Evolutionary conservation across 2,888 invertebrate species (phyloP).

Genomic region (Sarcophaga caerulescens): DNA sequence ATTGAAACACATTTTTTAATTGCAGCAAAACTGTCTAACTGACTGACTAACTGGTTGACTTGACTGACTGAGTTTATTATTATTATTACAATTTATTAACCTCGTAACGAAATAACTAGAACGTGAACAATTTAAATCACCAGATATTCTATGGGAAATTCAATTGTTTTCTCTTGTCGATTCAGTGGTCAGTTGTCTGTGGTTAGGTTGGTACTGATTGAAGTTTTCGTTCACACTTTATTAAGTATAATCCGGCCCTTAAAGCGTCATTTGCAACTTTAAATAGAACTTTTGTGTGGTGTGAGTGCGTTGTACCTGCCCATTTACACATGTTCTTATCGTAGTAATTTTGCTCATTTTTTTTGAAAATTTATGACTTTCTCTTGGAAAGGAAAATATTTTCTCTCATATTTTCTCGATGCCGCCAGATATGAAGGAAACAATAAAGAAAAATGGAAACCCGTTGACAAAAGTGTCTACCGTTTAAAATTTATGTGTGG

Average conservation of each 20-base stretch:
- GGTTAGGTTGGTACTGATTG: not conserved
- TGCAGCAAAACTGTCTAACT: not conserved
- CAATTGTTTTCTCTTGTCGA: not conserved
- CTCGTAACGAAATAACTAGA: conserved; percentile 25
- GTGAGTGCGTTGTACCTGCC: too few relatives aligned
- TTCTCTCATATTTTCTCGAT: conserved; percentile 35
- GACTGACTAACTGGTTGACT: too few relatives aligned
- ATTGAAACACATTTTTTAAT: not conserved
- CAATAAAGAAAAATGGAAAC: conserved; percentile 23
- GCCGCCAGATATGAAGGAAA: conserved; percentile 48
- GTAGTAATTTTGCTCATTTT: conserved; percentile 41
- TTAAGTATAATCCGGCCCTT: not conserved
- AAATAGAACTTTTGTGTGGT: too few relatives aligned
- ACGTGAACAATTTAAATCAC: conserved; percentile 30
- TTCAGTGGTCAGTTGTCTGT: not conserved
- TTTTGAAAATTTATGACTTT: conserved; percentile 24
- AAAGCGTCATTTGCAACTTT: not conserved
- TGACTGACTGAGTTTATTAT: conserved; percentile 14
- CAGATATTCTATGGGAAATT: not conserved
- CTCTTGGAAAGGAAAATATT: conserved; percentile 42
- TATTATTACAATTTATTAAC: conserved; percentile 25
- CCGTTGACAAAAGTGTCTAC: conserved; percentile 45
- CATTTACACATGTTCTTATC: conserved; percentile 18
- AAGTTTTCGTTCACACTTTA: not conserved
- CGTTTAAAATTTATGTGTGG: conserved; percentile 63